Evolutionary conservation across 35 echinoderm and acorn worm genomes (phyloP).

Genomic region (Nesometra sesokonis): DNA sequence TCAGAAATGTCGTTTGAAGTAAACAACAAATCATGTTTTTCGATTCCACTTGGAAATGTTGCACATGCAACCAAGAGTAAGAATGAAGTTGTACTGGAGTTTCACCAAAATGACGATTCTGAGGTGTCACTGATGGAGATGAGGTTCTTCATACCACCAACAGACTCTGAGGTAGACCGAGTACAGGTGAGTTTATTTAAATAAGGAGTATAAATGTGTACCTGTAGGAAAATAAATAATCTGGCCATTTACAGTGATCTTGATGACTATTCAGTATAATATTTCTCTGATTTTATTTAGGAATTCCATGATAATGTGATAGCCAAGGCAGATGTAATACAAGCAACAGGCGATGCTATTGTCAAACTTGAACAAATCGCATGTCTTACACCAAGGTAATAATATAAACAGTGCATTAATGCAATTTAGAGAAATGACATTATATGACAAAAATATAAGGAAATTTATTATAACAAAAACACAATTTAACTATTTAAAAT

Average conservation of each 20-base stretch:
- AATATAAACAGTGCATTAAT: too few species aligned
- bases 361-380: conserved; percentile 83
- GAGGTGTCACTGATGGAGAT: conserved; percentile 96
- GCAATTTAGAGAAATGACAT: too few species aligned
- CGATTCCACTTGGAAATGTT: conserved; percentile 82
- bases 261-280: too few species aligned
- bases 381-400: conserved; percentile 94
- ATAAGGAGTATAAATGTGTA: neutral
- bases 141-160: conserved; percentile 90
- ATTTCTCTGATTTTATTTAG: conserved; percentile 52
- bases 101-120: conserved; percentile 95
- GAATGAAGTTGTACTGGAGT: conserved; percentile 95
- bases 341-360: conserved; percentile 91
- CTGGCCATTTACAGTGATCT: neutral
- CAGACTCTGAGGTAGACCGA: conserved; percentile 44
- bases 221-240: neutral
- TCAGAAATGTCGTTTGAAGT: conserved; percentile 80
- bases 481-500: too few species aligned
- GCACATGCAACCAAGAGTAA: conserved; percentile 71
- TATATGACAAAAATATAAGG: too few species aligned
- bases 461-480: too few species aligned
- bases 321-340: conserved; percentile 96
- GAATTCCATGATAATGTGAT: conserved; percentile 88
- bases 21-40: conserved; percentile 79
- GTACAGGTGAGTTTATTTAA: conserved; percentile 68